Conservation (phyloP, 1,140 invertebrate species). For the Drosophila funebris region DNA sequence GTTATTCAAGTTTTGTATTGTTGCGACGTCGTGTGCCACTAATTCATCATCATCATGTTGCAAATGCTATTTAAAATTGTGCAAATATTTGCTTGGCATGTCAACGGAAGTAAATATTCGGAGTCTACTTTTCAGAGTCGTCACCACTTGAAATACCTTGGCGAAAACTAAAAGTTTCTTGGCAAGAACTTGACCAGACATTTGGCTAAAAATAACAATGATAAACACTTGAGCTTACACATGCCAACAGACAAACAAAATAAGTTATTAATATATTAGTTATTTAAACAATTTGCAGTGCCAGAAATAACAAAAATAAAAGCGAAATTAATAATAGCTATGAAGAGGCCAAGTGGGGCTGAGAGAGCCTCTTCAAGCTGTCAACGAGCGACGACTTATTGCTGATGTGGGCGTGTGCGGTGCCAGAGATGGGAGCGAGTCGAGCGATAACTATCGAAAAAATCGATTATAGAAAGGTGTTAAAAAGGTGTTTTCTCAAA, state of each 20-base stretch:
- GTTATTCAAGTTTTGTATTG: conserved; percentile 50
- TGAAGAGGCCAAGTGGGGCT: conserved; percentile 22
- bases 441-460: conserved; percentile 13
- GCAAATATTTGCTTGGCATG: conserved; percentile 51
- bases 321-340: conserved; percentile 27
- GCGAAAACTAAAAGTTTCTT: conserved; percentile 42
- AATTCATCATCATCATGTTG: conserved; percentile 55
- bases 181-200: conserved; percentile 33
- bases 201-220: conserved; percentile 33
- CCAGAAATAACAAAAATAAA: neutral
- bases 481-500: neutral
- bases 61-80: conserved; percentile 36
- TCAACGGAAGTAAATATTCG: conserved; percentile 5
- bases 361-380: conserved; percentile 38
- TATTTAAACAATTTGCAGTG: conserved; percentile 34
- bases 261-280: conserved; percentile 49
- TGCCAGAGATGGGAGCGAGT: conserved; percentile 25
- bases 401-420: conserved; percentile 35
- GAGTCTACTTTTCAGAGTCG: conserved; percentile 23
- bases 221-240: conserved; percentile 30
- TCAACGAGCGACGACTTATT: conserved; percentile 16
- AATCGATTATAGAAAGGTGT: neutral
- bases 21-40: conserved; percentile 36
- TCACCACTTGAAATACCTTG: conserved; percentile 16
- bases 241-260: conserved; percentile 28